Conservation (phyloP, 2,888 invertebrate genomes). For the Lycophotia porphyrea region DNA sequence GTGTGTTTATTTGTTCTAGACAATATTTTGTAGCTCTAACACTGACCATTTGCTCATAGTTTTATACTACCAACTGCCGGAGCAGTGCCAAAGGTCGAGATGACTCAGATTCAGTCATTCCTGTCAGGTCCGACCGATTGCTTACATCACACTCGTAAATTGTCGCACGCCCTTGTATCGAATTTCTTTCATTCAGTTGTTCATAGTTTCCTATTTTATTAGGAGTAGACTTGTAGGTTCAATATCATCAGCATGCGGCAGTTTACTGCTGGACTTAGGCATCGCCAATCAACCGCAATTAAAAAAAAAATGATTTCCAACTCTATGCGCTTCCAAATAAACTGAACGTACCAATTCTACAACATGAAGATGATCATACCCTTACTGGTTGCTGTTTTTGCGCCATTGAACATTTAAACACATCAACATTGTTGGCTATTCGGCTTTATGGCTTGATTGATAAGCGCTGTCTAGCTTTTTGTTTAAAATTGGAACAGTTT, state of each 20-base stretch:
- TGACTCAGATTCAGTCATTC: conserved; percentile 16
- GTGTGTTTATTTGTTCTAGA: conserved; percentile 24
- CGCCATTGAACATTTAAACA: not conserved
- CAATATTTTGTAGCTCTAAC: conserved; percentile 15
- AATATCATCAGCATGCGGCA: not conserved
- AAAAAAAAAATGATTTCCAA: not conserved
- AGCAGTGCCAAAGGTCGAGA: conserved; percentile 35
- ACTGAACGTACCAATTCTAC: too few species aligned
- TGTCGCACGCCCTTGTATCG: not conserved
- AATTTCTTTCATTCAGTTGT: not conserved
- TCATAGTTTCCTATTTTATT: not conserved
- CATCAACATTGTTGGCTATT: not conserved
- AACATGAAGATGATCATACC: not conserved
- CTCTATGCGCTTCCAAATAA: not conserved
- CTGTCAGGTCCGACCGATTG: not conserved
- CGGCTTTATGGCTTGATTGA: too few species aligned
- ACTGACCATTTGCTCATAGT: conserved; percentile 33
- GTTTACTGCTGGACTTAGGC: not conserved
- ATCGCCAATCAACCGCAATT: not conserved
- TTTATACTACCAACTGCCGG: not conserved
- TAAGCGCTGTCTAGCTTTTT: not conserved
- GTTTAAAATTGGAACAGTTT: not conserved
- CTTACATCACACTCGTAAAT: conserved; percentile 3
- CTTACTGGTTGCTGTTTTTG: not conserved
- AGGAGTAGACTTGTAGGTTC: not conserved